Conservation (phyloP, 2,888 invertebrate species). For the Acleris laterana region DNA sequence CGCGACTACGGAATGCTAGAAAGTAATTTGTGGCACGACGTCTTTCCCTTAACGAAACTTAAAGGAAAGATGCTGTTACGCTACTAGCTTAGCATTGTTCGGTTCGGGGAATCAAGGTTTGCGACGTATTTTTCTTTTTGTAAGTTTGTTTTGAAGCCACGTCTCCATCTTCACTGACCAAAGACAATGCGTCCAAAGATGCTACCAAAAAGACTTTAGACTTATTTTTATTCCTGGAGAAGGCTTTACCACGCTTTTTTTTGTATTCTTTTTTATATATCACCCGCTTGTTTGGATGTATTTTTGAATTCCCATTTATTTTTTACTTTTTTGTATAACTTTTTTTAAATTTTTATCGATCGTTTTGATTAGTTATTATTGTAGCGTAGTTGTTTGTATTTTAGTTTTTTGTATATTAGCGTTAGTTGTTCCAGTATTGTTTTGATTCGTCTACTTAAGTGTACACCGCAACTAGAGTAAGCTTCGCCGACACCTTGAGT, state of each 20-base stretch:
- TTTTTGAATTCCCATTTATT: constrained; percentile 78
- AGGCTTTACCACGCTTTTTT: constrained; percentile 44
- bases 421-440: constrained; percentile 67
- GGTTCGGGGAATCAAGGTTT: constrained; percentile 24
- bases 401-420: constrained; percentile 54
- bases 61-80: background rate
- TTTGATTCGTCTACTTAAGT: constrained; percentile 47
- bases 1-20: background rate
- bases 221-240: constrained; percentile 56
- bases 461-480: constrained; percentile 60
- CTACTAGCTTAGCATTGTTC: background rate
- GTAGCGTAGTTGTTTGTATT: constrained; percentile 36
- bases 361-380: constrained; percentile 45
- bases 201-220: constrained; percentile 71
- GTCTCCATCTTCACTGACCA: constrained; percentile 63
- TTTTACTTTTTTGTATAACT: constrained; percentile 75
- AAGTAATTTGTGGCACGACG: background rate
- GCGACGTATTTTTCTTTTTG: constrained; percentile 51
- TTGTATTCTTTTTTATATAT: constrained; percentile 56
- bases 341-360: constrained; percentile 60
- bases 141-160: constrained; percentile 55
- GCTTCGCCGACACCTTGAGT: constrained; percentile 61
- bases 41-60: background rate
- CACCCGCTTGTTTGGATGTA: constrained; percentile 72
- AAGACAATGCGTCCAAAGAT: constrained; percentile 72